Evolutionary conservation across 2,888 invertebrate species (phyloP), one percentile per base, ranked within the genome.

Genomic region (Pandemis cinnamomeana): DNA sequence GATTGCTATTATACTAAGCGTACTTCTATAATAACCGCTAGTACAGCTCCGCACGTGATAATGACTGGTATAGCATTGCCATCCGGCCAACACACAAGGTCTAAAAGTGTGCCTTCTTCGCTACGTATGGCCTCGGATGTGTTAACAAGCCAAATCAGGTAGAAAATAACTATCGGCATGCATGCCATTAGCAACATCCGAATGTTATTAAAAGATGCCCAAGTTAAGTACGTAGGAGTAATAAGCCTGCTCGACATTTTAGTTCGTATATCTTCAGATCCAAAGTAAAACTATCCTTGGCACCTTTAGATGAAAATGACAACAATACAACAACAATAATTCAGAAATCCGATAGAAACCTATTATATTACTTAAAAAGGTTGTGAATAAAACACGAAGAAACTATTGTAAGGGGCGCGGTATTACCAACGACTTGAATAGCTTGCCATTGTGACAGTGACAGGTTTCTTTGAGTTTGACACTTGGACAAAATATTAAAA

Each of bases 31-130:
- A 93, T 89, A 48, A 93, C 91, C 46, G 93, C 93, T 71, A 92
- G 87, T 67, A 91, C 79, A 41, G 93, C 88, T 41, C 89, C 91
- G 80, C 89, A 90, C 11, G 92, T 86, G 68, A 94, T 92, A 67
- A 93, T 88, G 71, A 92, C 93, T 13, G 93, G 93, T 71, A 94
- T 94, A 10, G 92, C 93, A 73, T 93, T 94, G 13, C 93, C 93
- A 77, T 94, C 93, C 13, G 93, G 93, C 93, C 93, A 94, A 76
- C 93, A 93, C 3, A 94, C 90, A 1, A 94, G 85, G 75, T 94
- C 93, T 69, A 94, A 77, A 63, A 94, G 80, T 7, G 91, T 87
- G 15, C 93, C 93, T 81, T 94, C 93, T 81, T 94, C 93, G 75
- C 90, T 92, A 15, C 93, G 85, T 76, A 94, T 91, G n/a, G 84